Conservation (phyloP, 2,888 invertebrate genomes). For the Oxycera nigricornis region DNA sequence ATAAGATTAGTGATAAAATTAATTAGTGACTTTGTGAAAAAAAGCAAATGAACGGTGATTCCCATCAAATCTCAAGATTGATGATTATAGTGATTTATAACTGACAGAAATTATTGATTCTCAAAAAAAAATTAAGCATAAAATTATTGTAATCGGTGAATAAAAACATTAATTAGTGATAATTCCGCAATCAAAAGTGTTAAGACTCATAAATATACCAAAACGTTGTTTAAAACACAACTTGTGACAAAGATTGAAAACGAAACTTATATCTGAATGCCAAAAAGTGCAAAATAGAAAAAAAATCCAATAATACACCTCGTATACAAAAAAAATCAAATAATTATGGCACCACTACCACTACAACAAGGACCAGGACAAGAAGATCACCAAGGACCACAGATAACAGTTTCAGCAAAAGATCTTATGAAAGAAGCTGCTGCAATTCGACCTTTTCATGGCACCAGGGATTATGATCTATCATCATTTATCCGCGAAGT, state of each 20-base stretch:
- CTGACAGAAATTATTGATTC: no score
- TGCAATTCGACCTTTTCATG: neutral
- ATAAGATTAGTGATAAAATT: neutral
- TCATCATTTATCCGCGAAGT: constrained; percentile 10
- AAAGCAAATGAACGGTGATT: neutral
- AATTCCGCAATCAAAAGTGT: no score
- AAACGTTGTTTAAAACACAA: neutral
- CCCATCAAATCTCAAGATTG: neutral
- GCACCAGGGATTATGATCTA: neutral
- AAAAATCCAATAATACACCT: neutral
- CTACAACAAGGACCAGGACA: neutral
- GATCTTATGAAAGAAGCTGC: constrained; percentile 3
- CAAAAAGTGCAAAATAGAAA: neutral
- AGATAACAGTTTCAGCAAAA: neutral
- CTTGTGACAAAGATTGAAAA: neutral
- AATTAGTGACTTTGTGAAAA: neutral
- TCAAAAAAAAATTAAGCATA: no score
- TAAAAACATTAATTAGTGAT: no score
- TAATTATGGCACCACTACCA: neutral
- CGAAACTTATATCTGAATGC: neutral
- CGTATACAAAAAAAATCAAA: neutral
- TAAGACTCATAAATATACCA: neutral
- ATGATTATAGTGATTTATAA: no score
- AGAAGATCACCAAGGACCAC: neutral
- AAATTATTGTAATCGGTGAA: no score